Base-by-base conservation (phyloP, 2,888 invertebrate species). In the Halictus quadricinctus region DNA sequence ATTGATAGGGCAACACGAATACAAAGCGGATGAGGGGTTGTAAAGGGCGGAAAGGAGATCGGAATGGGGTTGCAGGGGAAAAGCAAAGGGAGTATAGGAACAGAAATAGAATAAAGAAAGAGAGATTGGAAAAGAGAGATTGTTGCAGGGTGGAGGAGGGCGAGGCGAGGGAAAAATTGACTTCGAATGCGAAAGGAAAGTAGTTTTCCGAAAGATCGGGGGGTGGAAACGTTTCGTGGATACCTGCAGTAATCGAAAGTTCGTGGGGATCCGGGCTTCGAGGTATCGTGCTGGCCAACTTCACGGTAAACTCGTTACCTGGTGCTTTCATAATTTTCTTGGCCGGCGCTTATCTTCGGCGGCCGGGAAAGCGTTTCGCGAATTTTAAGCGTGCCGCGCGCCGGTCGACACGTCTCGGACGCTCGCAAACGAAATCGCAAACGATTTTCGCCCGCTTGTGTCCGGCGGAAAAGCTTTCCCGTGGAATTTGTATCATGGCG, bases 311-410 rank as follows among this genome's bases (percentile, higher is more conserved):
- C 64, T 64, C 78, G 50, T 72, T 69, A 70, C 41, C 36, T 29
- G 48, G 18, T 8, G 76, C 46, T 58, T 72, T 72, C 50, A 46
- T 78, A 81, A 81, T 78, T 81, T 81, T 21, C 78, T 78, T 50
- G 81, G 29, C 21, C 76, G n/a, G 18, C 41, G 48, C 72, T 81
- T 78, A 81, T 64, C 78, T 48, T 72, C 50, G 60, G 60, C 60
- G 48, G 4, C 7, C 72, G 50, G 21, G 50, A 54, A 29, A 72
- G 60, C 77, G 64, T 64, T 29, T 46, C 43, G 12, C 50, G 78
- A 54, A 48, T 36, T 73, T 41, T 64, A 64, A 64, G 8, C 64
- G 18, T 18, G 64, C 64, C 8, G 58, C 13, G 29, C 50, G 48
- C 60, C 60, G 18, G 1, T 10, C 72, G 48, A 72, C 48, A 29